Evolutionary conservation across 2,797 vertebrate genomes (phyloP), one percentile per base, ranked within the genome.

Genomic region (Limnodromus scolopaceus): DNA sequence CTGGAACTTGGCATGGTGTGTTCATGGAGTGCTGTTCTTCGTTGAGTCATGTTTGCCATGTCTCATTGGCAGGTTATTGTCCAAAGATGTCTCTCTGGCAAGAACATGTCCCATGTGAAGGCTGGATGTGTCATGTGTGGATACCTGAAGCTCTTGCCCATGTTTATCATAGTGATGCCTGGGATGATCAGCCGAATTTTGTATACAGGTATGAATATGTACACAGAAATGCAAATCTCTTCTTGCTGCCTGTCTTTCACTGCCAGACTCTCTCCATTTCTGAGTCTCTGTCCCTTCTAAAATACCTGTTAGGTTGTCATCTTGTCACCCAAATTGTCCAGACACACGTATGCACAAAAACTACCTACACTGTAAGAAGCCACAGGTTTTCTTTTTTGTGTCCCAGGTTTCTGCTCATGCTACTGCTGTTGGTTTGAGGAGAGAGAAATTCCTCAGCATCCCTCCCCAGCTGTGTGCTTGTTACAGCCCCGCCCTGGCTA

Each of bases 161-260:
- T 99, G 98, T 99, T 99, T 92, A 97, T 99, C 86, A 99, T 99
- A 97, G 99, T 99, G 87, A 99, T 99, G 96, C 99, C 99, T 0
- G 99, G 99, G 6, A 99, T 99, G 99, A 99, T 99, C 97, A 99
- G 99, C 96, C 97, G 99, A 22, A 99, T 99, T 84, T 96, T 99
- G n/a, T 99, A 99, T 61, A 5, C 99, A 96, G 98, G 99, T 99
- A 95, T 30, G 64, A 28, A 5, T 4, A 3, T 2, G 4, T 75
- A 51, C 23, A 49, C 11, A 13, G 7, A 60, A 32, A 10, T 20
- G 16, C 32, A 25, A 20, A 45, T 19, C 13, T 39, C 61, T 32
- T 70, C 60, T 61, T 49, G 39, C 28, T 75, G 61, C 64, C 22
- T 61, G 9, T 39, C 5, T 24, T 43, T n/a, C 65, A 69, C 15